Evolutionary conservation across 2,888 invertebrate genomes (phyloP).

Genomic region (Perizoma flavofasciatum): DNA sequence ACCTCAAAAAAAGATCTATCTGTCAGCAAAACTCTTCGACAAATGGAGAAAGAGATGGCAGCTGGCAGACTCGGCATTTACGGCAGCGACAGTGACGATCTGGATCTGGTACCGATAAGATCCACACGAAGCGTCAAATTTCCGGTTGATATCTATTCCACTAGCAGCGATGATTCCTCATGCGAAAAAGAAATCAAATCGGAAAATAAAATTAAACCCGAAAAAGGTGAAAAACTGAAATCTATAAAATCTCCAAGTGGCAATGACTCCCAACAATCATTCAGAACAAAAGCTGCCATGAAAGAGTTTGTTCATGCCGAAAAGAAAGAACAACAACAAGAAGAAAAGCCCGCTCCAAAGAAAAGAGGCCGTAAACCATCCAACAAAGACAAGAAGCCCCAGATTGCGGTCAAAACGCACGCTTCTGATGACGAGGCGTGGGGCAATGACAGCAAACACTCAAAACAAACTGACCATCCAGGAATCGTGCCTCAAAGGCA

Average conservation of each 20-base stretch:
- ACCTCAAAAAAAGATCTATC: conserved; percentile 63
- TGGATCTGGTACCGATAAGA: conserved; percentile 86
- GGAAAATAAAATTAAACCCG: conserved; percentile 68
- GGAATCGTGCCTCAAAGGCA: conserved; percentile 95
- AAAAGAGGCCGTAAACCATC: conserved; percentile 76
- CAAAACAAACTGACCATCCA: conserved; percentile 84
- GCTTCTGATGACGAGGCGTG: conserved; percentile 76
- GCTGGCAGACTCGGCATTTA: conserved; percentile 82
- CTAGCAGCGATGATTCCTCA: conserved; percentile 86
- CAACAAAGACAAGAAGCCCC: conserved; percentile 70
- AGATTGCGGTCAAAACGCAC: conserved; percentile 47
- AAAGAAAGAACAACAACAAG: conserved; percentile 57
- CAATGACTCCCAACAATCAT: conserved; percentile 87
- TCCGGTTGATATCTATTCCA: conserved; percentile 92
- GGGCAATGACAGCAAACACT: conserved; percentile 77
- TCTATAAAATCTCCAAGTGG: conserved; percentile 85
- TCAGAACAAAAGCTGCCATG: conserved; percentile 92
- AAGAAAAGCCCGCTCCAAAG: conserved; percentile 68
- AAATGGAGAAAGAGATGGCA: conserved; percentile 89
- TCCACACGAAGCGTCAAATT: conserved; percentile 83
- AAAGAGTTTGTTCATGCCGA: conserved; percentile 89
- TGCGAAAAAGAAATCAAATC: conserved; percentile 70
- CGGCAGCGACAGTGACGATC: conserved; percentile 91
- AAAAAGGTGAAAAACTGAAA: conserved; percentile 79
- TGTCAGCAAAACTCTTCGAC: conserved; percentile 86